Conservation (phyloP, 92 coral and sea anemone genomes). For the Epizoanthus rinbou region DNA sequence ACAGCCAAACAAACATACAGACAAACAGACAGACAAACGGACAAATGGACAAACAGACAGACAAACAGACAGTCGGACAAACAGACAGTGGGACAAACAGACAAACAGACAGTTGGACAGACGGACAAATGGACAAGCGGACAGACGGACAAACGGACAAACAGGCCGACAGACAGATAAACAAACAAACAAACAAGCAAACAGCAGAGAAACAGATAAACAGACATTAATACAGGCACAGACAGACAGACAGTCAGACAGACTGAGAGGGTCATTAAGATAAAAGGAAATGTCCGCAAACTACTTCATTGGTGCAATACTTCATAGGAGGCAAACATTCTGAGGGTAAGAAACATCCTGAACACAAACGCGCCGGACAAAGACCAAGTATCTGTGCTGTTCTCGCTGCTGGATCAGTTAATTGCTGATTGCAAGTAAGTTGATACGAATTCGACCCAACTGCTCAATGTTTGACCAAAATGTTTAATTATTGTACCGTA, state of each 20-base stretch:
- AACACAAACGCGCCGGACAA: conserved; percentile 66
- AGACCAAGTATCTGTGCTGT: conserved; percentile 79
- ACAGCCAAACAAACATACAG: background rate
- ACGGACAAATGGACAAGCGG: background rate
- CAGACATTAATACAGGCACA: conserved; percentile 5
- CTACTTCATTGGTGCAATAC: background rate
- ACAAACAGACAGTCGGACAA: background rate
- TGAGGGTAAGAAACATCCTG: conserved; percentile 54
- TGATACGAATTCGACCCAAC: background rate
- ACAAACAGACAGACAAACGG: background rate
- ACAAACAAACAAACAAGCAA: background rate
- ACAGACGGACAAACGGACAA: background rate
- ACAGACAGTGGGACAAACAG: conserved; percentile 23
- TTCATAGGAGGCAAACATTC: conserved; percentile 54
- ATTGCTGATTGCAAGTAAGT: conserved; percentile 86
- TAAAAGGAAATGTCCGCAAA: too few relatives aligned
- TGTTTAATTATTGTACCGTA: too few relatives aligned
- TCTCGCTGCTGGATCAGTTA: conserved; percentile 86
- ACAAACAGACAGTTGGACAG: background rate
- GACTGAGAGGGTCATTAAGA: background rate
- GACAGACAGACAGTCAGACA: background rate
- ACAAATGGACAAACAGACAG: background rate
- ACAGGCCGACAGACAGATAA: background rate
- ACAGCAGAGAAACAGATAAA: background rate
- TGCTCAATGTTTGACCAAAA: too few relatives aligned